Evolutionary conservation across 1,140 invertebrate species (phyloP), one percentile per base, ranked within the genome.

Genomic region (Ooceraea biroi): DNA sequence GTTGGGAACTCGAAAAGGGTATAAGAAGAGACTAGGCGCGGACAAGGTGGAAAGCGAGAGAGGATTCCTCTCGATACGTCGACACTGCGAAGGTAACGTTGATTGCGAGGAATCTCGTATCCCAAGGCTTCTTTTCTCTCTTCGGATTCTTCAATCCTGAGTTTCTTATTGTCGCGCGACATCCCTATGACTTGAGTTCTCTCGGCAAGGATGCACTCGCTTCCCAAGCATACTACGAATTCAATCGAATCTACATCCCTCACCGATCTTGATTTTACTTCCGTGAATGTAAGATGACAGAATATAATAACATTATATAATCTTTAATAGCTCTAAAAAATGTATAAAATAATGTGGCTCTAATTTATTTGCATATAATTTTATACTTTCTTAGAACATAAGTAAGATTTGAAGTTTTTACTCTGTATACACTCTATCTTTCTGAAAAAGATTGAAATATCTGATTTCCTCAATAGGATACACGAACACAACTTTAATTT

Each of bases 81-180:
- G 85, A 66, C 66, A 66, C 25, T 82, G 71, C 61, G 76, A 60
- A 55, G 85, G 88, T 85, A 90, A 91, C 82, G 90, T 90, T 90
- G 91, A 91, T 91, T 91, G 91, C 85, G 41, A 69, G 88, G 89
- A 90, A 91, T 91, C 83, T 78, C 25, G 84, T 85, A 77, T 87
- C 77, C n/a, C n/a, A n/a, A n/a, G 83, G 52, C 44, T 61, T 66
- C 83, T 78, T 46, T 84, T 60, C 83, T 52, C 66, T 30, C 25
- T 71, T 69, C 19, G 50, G 48, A 48, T 80, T 87, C 83, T 58
- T 12, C 48, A n/a, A 14, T 61, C 44, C n/a, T 44, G 73, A 48
- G 17, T 65, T 88, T 89, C 86, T 86, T 86, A 76, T 76, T 77
- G 84, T 76, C 80, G 63, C 80, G 68, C 72, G 44, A 89, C 68